A percentile compares a stretch with the other conserved stretches of the same genome.
Evolutionary conservation across 2,113 vertebrate genomes (phyloP).

Genomic region (Pelusios castaneus): DNA sequence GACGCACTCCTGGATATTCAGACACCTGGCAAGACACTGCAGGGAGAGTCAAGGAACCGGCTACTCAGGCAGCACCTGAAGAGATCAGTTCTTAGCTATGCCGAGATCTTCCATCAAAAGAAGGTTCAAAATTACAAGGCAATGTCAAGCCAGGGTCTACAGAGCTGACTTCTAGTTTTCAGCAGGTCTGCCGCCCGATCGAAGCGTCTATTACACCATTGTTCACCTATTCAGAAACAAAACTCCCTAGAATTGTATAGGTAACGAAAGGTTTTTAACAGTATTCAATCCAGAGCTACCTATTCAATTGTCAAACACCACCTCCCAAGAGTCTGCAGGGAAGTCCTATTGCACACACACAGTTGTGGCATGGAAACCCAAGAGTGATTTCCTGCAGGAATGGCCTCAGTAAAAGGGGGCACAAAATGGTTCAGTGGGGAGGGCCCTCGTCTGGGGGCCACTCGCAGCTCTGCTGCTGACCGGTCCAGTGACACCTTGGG

Average conservation of each 20-base stretch:
- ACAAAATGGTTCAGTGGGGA: background rate
- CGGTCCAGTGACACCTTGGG: background rate
- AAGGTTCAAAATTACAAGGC: background rate
- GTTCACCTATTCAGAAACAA: background rate
- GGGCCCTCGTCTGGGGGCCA: background rate
- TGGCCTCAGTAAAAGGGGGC: background rate
- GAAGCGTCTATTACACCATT: background rate
- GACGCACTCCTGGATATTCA: background rate
- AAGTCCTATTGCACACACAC: background rate
- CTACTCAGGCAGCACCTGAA: background rate
- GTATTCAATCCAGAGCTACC: background rate
- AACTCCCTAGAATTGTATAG: background rate
- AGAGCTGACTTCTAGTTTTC: background rate
- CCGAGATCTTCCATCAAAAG: background rate
- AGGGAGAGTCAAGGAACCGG: background rate
- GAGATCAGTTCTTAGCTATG: background rate
- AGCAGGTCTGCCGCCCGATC: background rate
- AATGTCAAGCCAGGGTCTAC: background rate
- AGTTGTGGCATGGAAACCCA: background rate
- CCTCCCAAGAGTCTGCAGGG: background rate
- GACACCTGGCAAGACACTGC: background rate
- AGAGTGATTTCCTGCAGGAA: background rate
- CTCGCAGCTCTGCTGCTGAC: background rate
- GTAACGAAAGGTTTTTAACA: background rate
- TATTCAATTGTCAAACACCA: background rate